Evolutionary conservation across 1,140 invertebrate genomes (phyloP), one percentile per base, ranked within the genome.

Genomic region (Drosophila funebris): DNA sequence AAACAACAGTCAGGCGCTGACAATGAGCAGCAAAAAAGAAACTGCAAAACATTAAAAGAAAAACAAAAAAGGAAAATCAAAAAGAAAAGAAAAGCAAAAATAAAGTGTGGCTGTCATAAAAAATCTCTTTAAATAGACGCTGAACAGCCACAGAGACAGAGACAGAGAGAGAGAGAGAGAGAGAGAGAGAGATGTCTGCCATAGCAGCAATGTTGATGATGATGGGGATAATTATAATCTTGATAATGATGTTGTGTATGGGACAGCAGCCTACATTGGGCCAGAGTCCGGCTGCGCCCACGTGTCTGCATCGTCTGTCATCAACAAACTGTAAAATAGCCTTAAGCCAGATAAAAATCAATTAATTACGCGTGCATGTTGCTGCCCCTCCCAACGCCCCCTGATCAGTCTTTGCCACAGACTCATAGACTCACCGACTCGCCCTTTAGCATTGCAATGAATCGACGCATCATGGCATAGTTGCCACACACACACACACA

Each of bases 261-360:
- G 14, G 27, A 13, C 27, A 33, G 53, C 27, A 33, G 53, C 22
- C 22, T 33, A 39, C 14, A 43, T 20, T 18, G 41, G 18, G 8
- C 14, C 16, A 29, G 22, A 8, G 13, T 57, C 31, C 31, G 31
- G 8, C 53, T 46, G 9, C 50, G 43, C 46, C 46, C 72, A 56
- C 61, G 60, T 78, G 67, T 85, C 83, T 82, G 83, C 83, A 78
- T 87, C 83, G 83, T 88, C 78, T 90, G 88, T 90, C 88, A 84
- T 78, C 88, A 90, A 90, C 87, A 90, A 90, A 90, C 82, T 90
- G 82, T 90, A 88, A 90, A 90, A 90, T 90, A 90, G 88, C 88
- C 88, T 84, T 81, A 90, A 84, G 88, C 79, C 82, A 90, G 82
- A 90, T 90, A 88, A 90, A 90, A 90, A 90, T 90, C 88, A 90